phyloP scores from a whole-genome alignment of 2,113 vertebrate genomes.

The Brachyhypopomus gauderio region DNA sequence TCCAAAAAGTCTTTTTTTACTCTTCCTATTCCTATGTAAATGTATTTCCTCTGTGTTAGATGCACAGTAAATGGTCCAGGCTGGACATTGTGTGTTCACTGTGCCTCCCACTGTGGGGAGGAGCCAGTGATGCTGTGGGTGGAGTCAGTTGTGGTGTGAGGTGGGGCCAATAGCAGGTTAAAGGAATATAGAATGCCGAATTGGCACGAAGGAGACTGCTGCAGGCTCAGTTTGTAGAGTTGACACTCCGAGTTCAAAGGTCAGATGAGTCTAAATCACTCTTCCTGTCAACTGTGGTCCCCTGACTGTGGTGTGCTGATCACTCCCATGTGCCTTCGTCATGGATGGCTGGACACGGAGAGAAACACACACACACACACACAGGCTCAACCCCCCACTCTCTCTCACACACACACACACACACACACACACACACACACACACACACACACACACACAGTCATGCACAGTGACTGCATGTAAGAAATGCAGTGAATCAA shows the following conservation, averaged over 20 bases:
- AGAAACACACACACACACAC: not conserved
- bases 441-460: no score
- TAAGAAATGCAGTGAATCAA: no score
- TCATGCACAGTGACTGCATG: no score
- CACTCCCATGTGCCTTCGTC: constrained; percentile 67
- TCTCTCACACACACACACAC: not conserved
- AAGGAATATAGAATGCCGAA: constrained; percentile 12
- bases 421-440: constrained; percentile 11
- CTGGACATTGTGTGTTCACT: no score
- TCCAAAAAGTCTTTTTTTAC: no score
- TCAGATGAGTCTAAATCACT: constrained; percentile 75
- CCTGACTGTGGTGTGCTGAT: constrained; percentile 68
- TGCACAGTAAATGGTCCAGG: no score
- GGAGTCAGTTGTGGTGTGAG: not conserved
- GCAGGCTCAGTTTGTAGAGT: constrained; percentile 57
- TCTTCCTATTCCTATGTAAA: no score
- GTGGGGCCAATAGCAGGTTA: not conserved
- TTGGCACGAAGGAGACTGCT: constrained; percentile 51
- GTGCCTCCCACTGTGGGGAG: no score
- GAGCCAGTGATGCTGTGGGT: not conserved
- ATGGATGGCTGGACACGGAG: constrained; percentile 56
- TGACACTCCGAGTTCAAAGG: constrained; percentile 70
- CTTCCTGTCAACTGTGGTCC: constrained; percentile 75
- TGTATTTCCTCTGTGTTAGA: no score
- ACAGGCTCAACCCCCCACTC: constrained; percentile 51